A percentile compares a stretch with the other conserved stretches of the same genome.
phyloP scores from a whole-genome alignment of 1,140 invertebrate genomes.

The Chymomyza costata region DNA sequence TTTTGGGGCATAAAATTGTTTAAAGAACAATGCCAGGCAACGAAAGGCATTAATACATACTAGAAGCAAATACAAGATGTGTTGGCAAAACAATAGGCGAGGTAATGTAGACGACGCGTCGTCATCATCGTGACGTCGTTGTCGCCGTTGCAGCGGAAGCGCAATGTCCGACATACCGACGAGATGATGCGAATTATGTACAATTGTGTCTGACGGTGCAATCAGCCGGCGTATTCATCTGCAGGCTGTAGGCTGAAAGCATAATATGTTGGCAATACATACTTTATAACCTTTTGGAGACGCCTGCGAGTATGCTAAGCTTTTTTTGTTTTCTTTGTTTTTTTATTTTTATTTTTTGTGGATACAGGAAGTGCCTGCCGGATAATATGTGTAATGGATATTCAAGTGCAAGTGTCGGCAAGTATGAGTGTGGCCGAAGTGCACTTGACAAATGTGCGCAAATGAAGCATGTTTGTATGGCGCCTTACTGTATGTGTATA shows the following conservation, averaged over 20 bases:
- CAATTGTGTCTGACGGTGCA: conserved; percentile 46
- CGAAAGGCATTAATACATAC: not conserved
- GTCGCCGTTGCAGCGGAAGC: too few relatives aligned
- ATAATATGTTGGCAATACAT: not conserved
- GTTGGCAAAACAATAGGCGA: conserved; percentile 16
- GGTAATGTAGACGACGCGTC: not conserved
- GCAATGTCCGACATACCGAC: conserved; percentile 23
- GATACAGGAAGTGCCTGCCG: conserved; percentile 50
- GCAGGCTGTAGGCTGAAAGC: not conserved
- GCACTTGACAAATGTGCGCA: conserved; percentile 52
- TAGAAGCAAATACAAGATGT: not conserved
- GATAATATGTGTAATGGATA: conserved; percentile 68
- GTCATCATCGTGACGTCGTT: too few relatives aligned
- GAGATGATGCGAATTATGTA: conserved; percentile 53
- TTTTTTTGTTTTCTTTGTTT: conserved; percentile 12
- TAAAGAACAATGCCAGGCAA: conserved; percentile 43
- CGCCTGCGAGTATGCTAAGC: conserved; percentile 24
- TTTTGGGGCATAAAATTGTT: conserved; percentile 50
- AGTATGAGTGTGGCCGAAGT: conserved; percentile 14
- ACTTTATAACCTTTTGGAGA: conserved; percentile 48
- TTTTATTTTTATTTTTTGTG: conserved; percentile 12
- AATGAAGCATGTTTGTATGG: conserved; percentile 41
- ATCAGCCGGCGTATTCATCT: conserved; percentile 10
- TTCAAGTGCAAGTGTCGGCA: conserved; percentile 33
- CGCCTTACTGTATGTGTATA: not conserved